phyloP scores from a whole-genome alignment of 2,797 vertebrate genomes.

The Pseudomugil gertrudae region DNA sequence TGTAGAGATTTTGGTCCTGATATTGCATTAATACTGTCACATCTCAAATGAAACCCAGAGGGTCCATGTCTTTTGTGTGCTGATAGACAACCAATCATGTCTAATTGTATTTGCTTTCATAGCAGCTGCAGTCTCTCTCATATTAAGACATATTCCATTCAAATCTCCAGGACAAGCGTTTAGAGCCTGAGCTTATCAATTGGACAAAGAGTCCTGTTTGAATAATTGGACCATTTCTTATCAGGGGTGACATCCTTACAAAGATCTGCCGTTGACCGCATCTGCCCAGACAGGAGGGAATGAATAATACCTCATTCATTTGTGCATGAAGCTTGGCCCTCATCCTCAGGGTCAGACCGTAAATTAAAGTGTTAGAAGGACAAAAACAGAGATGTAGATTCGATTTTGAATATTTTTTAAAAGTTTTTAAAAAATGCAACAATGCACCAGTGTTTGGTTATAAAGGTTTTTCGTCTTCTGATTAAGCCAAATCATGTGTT shows the following conservation, averaged over 20 bases:
- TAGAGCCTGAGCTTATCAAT: slow-evolving; percentile 81
- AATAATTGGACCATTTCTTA: slow-evolving; percentile 88
- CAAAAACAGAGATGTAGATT: slow-evolving; percentile 38
- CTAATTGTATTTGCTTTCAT: slow-evolving; percentile 82
- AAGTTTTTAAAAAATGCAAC: slow-evolving; percentile 25
- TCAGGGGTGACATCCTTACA: slow-evolving; percentile 84
- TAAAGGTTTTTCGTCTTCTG: slow-evolving; percentile 26
- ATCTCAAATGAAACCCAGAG: slow-evolving; percentile 62
- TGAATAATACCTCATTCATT: slow-evolving; percentile 81
- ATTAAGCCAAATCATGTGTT: slow-evolving; percentile 12
- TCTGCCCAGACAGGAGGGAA: slow-evolving; percentile 84
- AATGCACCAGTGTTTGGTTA: slow-evolving; percentile 2
- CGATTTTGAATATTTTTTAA: slow-evolving; percentile 37
- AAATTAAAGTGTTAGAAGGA: slow-evolving; percentile 58
- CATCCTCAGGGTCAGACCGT: slow-evolving; percentile 66
- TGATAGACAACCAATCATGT: slow-evolving; percentile 77
- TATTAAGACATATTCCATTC: slow-evolving; percentile 86
- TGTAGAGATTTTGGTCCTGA: slow-evolving; percentile 51
- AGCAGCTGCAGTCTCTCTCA: slow-evolving; percentile 85
- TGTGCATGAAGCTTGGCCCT: slow-evolving; percentile 65
- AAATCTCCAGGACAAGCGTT: slow-evolving; percentile 80
- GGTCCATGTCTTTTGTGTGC: slow-evolving; percentile 64
- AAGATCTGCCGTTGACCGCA: slow-evolving; percentile 84
- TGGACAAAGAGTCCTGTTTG: slow-evolving; percentile 82
- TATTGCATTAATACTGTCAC: slow-evolving; percentile 62